Evolutionary conservation across 1,140 invertebrate species (phyloP), one percentile per base, ranked within the genome.

Genomic region (Sarcophaga peregrina): DNA sequence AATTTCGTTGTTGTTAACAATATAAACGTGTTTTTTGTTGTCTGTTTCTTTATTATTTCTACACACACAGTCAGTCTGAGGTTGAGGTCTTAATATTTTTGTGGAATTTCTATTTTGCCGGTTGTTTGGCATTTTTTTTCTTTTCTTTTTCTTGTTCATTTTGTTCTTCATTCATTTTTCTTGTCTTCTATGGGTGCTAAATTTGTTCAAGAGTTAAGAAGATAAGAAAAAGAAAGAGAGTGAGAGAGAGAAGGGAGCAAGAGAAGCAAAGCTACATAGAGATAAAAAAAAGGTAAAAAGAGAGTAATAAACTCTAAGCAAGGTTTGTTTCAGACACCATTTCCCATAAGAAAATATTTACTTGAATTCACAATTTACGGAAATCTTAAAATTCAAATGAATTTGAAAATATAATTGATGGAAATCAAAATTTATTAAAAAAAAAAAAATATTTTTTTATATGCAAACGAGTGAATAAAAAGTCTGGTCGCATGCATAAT

Each of bases 121-220:
- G 45, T 76, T 76, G 13, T 76, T 76, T 76, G 47, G 45, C 47
- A 47, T 76, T 76, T 47, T 47, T 76, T 76, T 1, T 76, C n/a
- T n/a, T n/a, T n/a, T n/a, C n/a, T n/a, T n/a, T n/a, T n/a, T n/a
- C n/a, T n/a, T n/a, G n/a, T 45, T 75, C 46, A 25, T 11, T 46
- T 76, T 76, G 5, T 46, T 76, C n/a, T 76, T 76, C 45, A 45
- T 74, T 74, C 4, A 37, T 8, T 74, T 74, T 45, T 74, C 20
- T 74, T 74, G 25, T 25, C 11, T 58, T 58, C 15, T 2, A n/a
- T n/a, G 15, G 54, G 54, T 58, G 54, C 54, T 58, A 58, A 58
- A 58, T 58, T 58, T 37, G 25, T 37, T 37, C 4, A 4, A 2
- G 25, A 2, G 25, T 37, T 37, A 37, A 37, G 25, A 37, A 37